These are phyloP conservation scores for Callionymus lyra DNA, from an alignment of 2,113 vertebrate species.

Conservation along the genomic window DNA sequence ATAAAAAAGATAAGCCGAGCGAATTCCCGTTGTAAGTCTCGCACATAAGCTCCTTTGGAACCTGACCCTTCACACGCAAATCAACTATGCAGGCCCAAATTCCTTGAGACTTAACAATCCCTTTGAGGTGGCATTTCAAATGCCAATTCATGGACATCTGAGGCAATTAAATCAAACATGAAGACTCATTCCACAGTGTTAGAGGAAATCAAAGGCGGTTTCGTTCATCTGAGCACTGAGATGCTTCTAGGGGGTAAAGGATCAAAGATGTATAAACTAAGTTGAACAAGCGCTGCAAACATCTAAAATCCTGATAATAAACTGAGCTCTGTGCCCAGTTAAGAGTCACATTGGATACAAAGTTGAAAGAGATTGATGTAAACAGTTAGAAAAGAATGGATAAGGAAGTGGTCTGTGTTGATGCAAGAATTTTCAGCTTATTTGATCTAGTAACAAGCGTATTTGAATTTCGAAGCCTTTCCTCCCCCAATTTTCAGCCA, in stretches of 20 bases:
- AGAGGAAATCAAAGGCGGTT: constrained; percentile 37
- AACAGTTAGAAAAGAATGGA: constrained; percentile 7
- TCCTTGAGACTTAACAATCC: constrained; percentile 7
- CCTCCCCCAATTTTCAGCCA: constrained; percentile 4
- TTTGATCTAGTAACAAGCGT: constrained; percentile 30
- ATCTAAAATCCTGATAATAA: too few relatives aligned
- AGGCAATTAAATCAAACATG: constrained; percentile 38
- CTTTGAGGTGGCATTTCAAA: constrained; percentile 28
- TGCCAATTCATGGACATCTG: constrained; percentile 20
- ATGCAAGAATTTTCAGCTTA: constrained; percentile 5
- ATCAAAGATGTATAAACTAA: constrained; percentile 30
- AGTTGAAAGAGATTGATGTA: constrained; percentile 16
- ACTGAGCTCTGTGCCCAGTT: too few relatives aligned
- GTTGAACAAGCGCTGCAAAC: background rate
- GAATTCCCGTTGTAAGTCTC: background rate
- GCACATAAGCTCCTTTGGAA: constrained; percentile 6
- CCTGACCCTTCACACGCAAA: constrained; percentile 13
- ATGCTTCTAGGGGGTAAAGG: constrained; percentile 10
- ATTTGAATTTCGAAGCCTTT: constrained; percentile 14
- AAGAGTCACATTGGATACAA: too few relatives aligned
- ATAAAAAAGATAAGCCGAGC: too few relatives aligned
- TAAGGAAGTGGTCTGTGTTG: constrained; percentile 15
- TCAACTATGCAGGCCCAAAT: constrained; percentile 16
- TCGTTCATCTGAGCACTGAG: constrained; percentile 20
- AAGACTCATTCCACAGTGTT: constrained; percentile 20